Conservation (phyloP, 2,113 vertebrate genomes). For the Toxostoma redivivum region DNA sequence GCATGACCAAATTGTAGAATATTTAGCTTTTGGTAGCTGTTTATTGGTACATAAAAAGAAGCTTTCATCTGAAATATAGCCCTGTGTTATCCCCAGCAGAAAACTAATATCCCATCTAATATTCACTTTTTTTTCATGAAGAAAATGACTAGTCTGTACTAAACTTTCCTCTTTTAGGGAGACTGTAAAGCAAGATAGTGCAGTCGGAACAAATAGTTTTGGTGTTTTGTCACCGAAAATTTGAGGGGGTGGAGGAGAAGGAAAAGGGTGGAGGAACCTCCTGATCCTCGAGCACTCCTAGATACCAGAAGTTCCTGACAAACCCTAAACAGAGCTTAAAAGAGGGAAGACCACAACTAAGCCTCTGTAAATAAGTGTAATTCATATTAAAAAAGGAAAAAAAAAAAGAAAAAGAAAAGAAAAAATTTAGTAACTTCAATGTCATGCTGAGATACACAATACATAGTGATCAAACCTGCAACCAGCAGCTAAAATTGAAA, state of each 20-base stretch:
- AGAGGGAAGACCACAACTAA: neutral
- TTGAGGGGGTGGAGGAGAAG: neutral
- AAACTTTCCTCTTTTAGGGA: neutral
- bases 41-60: neutral
- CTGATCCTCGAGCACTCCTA: neutral
- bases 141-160: neutral
- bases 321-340: neutral
- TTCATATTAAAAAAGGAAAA: too few species aligned
- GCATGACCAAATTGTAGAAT: neutral
- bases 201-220: neutral
- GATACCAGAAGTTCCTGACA: neutral
- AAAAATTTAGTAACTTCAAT: neutral
- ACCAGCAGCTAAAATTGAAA: neutral
- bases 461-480: neutral
- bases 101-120: neutral
- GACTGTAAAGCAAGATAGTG: neutral
- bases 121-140: neutral
- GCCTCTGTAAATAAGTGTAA: neutral
- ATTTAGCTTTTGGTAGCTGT: neutral
- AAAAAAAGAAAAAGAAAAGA: accelerated
- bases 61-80: neutral
- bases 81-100: neutral
- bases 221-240: neutral
- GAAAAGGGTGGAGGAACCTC: neutral
- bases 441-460: neutral